phyloP scores from a whole-genome alignment of 1,140 invertebrate species.

The Parasteatoda tepidariorum region DNA sequence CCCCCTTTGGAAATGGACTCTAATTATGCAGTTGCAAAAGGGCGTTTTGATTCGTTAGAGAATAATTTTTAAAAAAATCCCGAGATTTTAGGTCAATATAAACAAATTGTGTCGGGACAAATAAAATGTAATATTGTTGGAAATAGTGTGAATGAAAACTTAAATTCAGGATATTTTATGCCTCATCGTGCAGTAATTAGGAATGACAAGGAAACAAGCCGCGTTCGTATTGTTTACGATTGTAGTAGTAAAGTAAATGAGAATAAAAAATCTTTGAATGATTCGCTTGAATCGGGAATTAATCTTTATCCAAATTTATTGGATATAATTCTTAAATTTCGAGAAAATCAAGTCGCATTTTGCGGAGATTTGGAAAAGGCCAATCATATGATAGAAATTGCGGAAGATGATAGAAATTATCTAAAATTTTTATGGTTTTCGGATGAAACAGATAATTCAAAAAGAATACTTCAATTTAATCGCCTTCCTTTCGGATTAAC shows the following conservation, averaged over 20 bases:
- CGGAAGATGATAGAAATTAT: too few species aligned
- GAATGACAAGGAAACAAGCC: neutral
- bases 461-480: too few species aligned
- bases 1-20: neutral
- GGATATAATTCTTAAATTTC: slow-evolving; percentile 30
- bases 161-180: slow-evolving; percentile 12
- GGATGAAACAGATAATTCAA: too few species aligned
- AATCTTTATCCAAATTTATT: slow-evolving; percentile 15
- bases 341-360: too few species aligned
- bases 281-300: slow-evolving; percentile 11
- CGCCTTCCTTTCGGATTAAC: too few species aligned
- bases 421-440: too few species aligned
- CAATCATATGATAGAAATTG: too few species aligned
- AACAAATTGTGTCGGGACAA: neutral
- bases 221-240: slow-evolving; percentile 2
- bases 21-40: neutral
- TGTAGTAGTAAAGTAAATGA: neutral
- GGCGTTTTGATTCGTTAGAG: neutral
- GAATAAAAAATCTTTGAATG: slow-evolving; percentile 18
- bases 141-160: neutral
- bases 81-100: neutral
- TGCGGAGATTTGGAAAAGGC: too few species aligned
- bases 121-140: neutral
- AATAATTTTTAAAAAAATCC: slow-evolving; percentile 6
- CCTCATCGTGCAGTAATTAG: slow-evolving; percentile 7